Conservation (phyloP, 2,888 invertebrate species). For the Mythimna pallens region DNA sequence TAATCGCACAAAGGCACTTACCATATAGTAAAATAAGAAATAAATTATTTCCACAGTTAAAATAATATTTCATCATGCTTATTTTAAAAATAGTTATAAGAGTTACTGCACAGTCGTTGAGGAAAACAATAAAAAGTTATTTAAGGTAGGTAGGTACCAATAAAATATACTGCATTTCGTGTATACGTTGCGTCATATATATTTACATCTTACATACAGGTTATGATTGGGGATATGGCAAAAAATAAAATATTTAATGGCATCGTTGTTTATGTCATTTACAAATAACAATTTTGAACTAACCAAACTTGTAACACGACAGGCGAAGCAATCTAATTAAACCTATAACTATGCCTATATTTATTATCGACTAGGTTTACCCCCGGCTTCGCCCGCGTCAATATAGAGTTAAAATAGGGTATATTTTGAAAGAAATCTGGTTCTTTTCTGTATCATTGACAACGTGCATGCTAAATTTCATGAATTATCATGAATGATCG, state of each 20-base stretch:
- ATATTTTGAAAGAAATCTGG: no score
- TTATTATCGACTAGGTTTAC: no score
- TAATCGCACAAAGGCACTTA: slow-evolving; percentile 45
- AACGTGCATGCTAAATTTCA: no score
- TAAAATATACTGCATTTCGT: slow-evolving; percentile 53
- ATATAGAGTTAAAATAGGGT: no score
- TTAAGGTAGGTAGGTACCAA: slow-evolving; percentile 38
- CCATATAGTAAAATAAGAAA: slow-evolving; percentile 54
- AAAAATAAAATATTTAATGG: slow-evolving; percentile 3
- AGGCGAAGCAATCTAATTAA: not conserved
- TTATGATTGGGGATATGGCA: not conserved
- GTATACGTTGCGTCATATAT: slow-evolving; percentile 31
- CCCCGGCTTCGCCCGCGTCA: no score
- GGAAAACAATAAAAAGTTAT: slow-evolving; percentile 53
- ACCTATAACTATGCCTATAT: not conserved
- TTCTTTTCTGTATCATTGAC: no score
- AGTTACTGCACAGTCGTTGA: slow-evolving; percentile 25
- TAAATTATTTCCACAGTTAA: slow-evolving; percentile 20
- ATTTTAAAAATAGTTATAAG: slow-evolving; percentile 19
- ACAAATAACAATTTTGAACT: not conserved
- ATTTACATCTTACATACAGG: not conserved
- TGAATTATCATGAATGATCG: no score
- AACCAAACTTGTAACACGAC: no score
- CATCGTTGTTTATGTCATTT: not conserved
- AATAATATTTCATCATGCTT: slow-evolving; percentile 42